Evolutionary conservation across 2,888 invertebrate genomes (phyloP).

Genomic region (Tenthredo scrophulariae): DNA sequence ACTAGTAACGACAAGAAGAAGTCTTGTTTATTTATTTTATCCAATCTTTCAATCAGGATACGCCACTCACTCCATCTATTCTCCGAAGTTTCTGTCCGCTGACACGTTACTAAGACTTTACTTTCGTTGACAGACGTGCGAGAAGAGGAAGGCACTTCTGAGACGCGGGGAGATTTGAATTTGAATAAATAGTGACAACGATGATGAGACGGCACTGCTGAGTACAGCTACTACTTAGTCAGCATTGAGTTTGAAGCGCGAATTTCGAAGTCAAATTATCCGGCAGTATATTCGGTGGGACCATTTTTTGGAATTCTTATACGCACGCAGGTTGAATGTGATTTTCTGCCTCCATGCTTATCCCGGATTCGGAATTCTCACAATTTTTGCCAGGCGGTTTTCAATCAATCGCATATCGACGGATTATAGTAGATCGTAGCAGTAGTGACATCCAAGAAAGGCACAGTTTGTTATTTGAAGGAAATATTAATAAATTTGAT

Average conservation of each 20-base stretch:
- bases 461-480: background rate
- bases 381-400: no score
- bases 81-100: constrained; percentile 4
- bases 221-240: no score
- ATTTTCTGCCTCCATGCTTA: no score
- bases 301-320: background rate
- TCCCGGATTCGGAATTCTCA: no score
- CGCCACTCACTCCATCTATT: background rate
- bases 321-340: no score
- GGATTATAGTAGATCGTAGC: no score
- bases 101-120: background rate
- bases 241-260: background rate
- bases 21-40: constrained; percentile 4
- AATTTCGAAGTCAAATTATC: background rate
- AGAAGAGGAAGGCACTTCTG: background rate
- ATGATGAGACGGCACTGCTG: background rate
- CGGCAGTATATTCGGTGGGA: background rate
- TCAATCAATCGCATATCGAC: no score
- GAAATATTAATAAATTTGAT: background rate
- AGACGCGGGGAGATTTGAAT: background rate
- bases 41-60: constrained; percentile 4
- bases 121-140: background rate
- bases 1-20: background rate
- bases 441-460: background rate
- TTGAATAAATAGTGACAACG: background rate